phyloP scores from a whole-genome alignment of 2,113 vertebrate genomes.

The Gracilinanus agilis region DNA sequence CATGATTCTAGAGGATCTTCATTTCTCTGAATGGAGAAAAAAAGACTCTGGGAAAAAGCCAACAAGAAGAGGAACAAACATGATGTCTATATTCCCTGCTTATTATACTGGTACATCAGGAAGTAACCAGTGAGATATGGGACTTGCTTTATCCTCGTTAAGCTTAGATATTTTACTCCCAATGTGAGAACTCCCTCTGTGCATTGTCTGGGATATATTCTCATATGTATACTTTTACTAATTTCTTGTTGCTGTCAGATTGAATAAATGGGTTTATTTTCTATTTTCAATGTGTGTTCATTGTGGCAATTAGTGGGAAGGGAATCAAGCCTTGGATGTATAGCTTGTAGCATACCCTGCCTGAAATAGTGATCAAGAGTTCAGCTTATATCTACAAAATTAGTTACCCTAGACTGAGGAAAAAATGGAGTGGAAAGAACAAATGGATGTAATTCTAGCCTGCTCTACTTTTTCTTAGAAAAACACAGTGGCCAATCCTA shows the following conservation, averaged over 20 bases:
- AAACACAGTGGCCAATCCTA: not conserved
- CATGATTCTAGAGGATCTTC: not conserved
- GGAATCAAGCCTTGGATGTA: not conserved
- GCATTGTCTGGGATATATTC: not conserved
- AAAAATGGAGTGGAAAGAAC: too few species aligned
- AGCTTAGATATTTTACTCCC: not conserved
- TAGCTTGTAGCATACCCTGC: not conserved
- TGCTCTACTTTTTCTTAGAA: not conserved
- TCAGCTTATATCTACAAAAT: not conserved
- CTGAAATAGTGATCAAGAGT: not conserved
- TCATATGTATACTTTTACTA: not conserved
- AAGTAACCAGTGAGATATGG: not conserved
- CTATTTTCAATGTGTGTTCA: not conserved
- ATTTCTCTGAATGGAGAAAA: not conserved
- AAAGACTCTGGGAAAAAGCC: not conserved
- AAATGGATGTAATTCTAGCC: not conserved
- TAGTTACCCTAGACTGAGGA: not conserved
- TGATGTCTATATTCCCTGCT: not conserved
- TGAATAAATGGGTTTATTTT: not conserved
- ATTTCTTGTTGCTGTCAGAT: not conserved
- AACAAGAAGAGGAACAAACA: not conserved
- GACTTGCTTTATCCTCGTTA: not conserved
- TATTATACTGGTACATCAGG: not conserved
- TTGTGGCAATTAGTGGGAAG: not conserved
- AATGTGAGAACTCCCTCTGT: not conserved